phyloP scores from a whole-genome alignment of 2,113 vertebrate genomes.

The Calypte anna region DNA sequence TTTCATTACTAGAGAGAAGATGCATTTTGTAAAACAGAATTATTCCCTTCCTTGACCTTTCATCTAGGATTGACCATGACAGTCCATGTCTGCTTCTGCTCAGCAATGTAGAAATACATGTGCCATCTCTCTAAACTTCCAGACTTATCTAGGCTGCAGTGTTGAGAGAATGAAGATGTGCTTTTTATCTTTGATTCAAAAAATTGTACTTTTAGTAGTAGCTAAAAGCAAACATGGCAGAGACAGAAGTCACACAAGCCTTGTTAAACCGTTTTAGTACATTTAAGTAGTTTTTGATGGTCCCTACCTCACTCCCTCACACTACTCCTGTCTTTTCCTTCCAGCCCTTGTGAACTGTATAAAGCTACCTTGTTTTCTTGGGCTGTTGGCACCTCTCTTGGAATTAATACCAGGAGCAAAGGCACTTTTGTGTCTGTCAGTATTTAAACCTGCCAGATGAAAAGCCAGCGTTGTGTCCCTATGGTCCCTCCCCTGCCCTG shows the following conservation, averaged over 20 bases:
- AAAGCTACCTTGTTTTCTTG: neutral
- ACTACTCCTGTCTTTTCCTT: neutral
- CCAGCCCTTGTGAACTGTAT: neutral
- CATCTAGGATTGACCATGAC: conserved; percentile 36
- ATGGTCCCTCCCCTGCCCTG: neutral
- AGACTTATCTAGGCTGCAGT: neutral
- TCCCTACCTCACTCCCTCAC: neutral
- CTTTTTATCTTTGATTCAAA: neutral
- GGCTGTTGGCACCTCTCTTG: neutral
- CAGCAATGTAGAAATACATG: neutral
- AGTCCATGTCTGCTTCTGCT: conserved; percentile 45
- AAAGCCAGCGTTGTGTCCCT: neutral
- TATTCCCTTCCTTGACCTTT: conserved; percentile 40
- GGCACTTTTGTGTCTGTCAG: neutral
- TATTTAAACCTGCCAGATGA: neutral
- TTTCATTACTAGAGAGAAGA: conserved; percentile 20
- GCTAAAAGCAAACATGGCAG: neutral
- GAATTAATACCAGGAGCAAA: neutral
- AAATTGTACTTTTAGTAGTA: neutral
- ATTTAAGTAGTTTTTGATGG: neutral
- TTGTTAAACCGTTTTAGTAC: neutral
- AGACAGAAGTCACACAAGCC: neutral
- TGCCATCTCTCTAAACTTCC: conserved; percentile 15
- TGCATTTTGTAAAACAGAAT: conserved; percentile 1
- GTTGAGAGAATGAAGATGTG: neutral